Base-by-base conservation (phyloP, 2,797 vertebrate species). In the Orestias chungarensis region DNA sequence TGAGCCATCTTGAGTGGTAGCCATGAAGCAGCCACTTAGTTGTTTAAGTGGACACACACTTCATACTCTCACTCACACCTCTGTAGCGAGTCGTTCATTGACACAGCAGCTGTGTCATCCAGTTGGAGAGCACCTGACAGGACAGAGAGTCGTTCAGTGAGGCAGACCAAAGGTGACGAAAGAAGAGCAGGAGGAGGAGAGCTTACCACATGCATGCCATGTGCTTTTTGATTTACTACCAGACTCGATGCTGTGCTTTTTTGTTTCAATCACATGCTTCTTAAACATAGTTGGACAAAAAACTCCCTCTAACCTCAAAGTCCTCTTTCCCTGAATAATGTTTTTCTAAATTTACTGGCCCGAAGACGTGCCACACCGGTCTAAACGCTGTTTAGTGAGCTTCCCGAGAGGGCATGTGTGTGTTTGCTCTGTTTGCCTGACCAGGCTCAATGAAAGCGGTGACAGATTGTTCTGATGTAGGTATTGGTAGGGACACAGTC, bases 391-490 rank as follows among this genome's bases (percentile, higher is more conserved):
- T 62, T 92, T 89, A 90, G 25, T 68, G 70, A 67, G 76, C 71
- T 71, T 78, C 76, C 78, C 70, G 12, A 46, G 59, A 57, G 47
- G 1, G 4, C 65, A 33, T 68, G 66, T 71, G 70, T 67, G 75
- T 71, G 66, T 64, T 49, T 46, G 74, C 25, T 49, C 29, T 38
- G 29, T 75, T 76, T 20, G 61, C 86, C 74, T 0, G 70, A 72
- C 75, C 78, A 79, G n/a, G 82, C 86, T 23, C 78, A 84, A 86
- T 85, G 80, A 82, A 87, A 86, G 84, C 83, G 15, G 49, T 90
- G 87, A 93, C 93, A 92, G 92, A 89, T 87, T 81, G 87, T 70
- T 86, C 78, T 88, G 93, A 94, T 94, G 91, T 93, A 85, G 0
- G 0, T 0, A 67, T 55, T 3, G 83, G 75, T 87, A 85, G 88